phyloP scores from a whole-genome alignment of 2,113 vertebrate species.

The Engraulis encrasicolus region DNA sequence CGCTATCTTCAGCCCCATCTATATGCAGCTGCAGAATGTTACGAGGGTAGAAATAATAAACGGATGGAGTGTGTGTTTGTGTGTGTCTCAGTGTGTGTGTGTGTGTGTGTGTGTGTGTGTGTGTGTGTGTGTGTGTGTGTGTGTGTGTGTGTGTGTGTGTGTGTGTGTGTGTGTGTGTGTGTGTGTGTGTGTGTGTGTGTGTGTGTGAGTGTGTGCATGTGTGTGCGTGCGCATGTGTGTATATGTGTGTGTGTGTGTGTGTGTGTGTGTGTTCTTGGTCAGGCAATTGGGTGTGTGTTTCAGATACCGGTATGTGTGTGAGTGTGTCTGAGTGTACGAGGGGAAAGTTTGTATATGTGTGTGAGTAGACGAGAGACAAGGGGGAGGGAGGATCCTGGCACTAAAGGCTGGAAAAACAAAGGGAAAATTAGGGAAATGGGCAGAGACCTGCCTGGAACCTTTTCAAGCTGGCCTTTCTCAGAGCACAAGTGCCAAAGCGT shows the following conservation, averaged over 20 bases:
- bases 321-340: neutral
- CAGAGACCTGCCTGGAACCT: neutral
- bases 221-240: too few relatives aligned
- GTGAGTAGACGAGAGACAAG: neutral
- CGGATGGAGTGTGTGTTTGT: neutral
- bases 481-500: neutral
- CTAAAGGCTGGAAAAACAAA: neutral
- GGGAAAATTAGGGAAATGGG: neutral
- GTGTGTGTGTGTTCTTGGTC: neutral
- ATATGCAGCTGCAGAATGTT: neutral
- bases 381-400: neutral
- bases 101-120: constrained; percentile 6
- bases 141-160: neutral
- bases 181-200: neutral
- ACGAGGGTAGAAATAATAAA: neutral
- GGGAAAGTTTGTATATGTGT: too few relatives aligned
- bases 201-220: too few relatives aligned
- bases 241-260: neutral
- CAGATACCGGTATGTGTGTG: constrained; percentile 4
- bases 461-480: constrained; percentile 15
- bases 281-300: too few relatives aligned
- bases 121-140: neutral
- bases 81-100: neutral
- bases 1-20: neutral
- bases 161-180: neutral